phyloP scores from a whole-genome alignment of 2,888 invertebrate species.

The Drosophila kambysellisi region DNA sequence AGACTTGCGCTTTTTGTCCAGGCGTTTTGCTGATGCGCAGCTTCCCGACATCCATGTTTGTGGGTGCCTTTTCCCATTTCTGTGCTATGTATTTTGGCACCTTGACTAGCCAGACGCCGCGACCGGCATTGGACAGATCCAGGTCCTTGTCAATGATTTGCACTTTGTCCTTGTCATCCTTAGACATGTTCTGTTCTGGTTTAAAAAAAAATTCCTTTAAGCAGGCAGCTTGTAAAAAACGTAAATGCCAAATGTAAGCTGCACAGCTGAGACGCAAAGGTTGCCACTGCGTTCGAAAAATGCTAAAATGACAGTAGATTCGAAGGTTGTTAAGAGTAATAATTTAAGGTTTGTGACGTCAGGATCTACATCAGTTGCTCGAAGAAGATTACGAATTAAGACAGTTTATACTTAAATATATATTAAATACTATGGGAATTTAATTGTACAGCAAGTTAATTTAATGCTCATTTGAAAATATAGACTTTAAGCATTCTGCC shows the following conservation, averaged over 20 bases:
- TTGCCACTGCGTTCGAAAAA: slow-evolving; percentile 19
- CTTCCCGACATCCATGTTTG: slow-evolving; percentile 96
- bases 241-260: slow-evolving; percentile 30
- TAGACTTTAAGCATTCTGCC: neutral
- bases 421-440: neutral
- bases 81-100: slow-evolving; percentile 98
- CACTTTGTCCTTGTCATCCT: slow-evolving; percentile 85
- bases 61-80: slow-evolving; percentile 96
- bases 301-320: neutral
- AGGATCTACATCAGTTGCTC: neutral
- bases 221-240: slow-evolving; percentile 24
- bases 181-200: slow-evolving; percentile 78
- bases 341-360: slow-evolving; percentile 3
- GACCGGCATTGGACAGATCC: slow-evolving; percentile 94
- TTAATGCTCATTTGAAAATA: neutral
- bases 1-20: slow-evolving; percentile 94
- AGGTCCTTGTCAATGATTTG: slow-evolving; percentile 91
- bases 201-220: neutral
- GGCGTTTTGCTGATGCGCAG: slow-evolving; percentile 93
- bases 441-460: neutral
- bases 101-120: slow-evolving; percentile 98
- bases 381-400: neutral
- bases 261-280: slow-evolving; percentile 38
- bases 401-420: neutral
- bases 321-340: neutral